These are phyloP conservation scores for Empidonax alnorum DNA, from an alignment of 2,113 vertebrate species.

Conservation along the genomic window DNA sequence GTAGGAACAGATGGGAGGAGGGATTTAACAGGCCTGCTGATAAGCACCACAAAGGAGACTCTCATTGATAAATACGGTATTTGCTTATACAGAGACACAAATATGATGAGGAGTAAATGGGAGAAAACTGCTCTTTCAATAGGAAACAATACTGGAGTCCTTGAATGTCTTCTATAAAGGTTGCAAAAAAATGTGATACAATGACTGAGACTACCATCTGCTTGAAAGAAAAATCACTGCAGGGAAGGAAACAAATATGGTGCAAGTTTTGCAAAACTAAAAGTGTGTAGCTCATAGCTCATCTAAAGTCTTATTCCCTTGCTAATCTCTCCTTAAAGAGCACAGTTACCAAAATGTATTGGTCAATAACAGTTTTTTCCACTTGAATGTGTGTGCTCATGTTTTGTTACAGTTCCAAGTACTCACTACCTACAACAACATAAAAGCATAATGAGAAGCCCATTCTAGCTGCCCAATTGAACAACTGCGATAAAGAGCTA, in stretches of 20 bases:
- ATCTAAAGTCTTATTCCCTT: background rate
- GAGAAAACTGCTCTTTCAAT: background rate
- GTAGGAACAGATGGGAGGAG: conserved; percentile 17
- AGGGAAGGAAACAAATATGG: background rate
- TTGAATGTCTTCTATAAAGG: background rate
- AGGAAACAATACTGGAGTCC: background rate
- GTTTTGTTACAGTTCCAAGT: background rate
- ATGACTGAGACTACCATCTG: background rate
- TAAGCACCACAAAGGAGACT: background rate
- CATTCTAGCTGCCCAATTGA: background rate
- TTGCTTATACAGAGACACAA: background rate
- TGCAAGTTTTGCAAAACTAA: background rate
- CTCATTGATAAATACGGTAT: background rate
- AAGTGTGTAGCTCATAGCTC: background rate
- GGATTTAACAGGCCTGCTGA: conserved; percentile 10
- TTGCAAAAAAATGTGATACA: background rate
- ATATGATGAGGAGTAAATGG: background rate
- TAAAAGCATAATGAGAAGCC: background rate
- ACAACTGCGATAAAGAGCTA: background rate
- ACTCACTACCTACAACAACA: background rate
- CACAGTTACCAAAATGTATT: background rate
- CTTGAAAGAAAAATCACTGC: background rate
- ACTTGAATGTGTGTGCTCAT: background rate
- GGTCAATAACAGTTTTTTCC: background rate
- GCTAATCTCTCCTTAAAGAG: background rate